Base-by-base conservation (phyloP, 23 tunicate species). In the Phallusia fumigata region DNA sequence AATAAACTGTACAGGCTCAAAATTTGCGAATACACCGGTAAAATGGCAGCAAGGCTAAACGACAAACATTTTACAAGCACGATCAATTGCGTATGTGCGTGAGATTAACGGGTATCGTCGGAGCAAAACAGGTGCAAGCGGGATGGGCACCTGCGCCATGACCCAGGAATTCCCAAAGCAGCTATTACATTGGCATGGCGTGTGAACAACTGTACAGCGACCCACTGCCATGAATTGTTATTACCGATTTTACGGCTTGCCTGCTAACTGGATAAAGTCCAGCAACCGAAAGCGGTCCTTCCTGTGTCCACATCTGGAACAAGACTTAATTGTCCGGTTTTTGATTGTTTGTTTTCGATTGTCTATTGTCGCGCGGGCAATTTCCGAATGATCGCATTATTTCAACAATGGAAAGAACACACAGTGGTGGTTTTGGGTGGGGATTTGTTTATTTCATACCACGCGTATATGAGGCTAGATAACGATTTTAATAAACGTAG, bases 371-470 rank as follows among this genome's bases (percentile, higher is more conserved):
- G 47, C 47, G 47, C 10, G 47, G 10, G 47, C 47, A 40, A 40
- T 58, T 58, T 58, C 69, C 28, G 69, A 58, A 58, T 24, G 69
- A 58, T 58, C 69, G 28, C 28, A 58, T 58, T 58, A 58, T 58
- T 21, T 13, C 69, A 58, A 58, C 69, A 58, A 58, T 58, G 69
- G 69, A 8, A 58, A 58, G 13, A 21, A 58, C 69, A 58, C 69
- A 24, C 69, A 16, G 3, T 6, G 2, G 69, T 58, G 3, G 26
- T 58, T 58, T 58, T 11, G 69, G 69, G 13, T 21, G 13, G 13
- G 13, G 28, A 24, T 58, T 58, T 58, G 69, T 58, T 58, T 58
- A 58, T 58, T 3, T 5, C 47, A 10, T 5, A 40, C 5, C 47
- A 40, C 47, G 47, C 47, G 5, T 40, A 5, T 40, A 10, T 40